A percentile compares a stretch with the other conserved stretches of the same genome.
Conservation (phyloP, 2,888 invertebrate species). For the Ischnura elegans region DNA sequence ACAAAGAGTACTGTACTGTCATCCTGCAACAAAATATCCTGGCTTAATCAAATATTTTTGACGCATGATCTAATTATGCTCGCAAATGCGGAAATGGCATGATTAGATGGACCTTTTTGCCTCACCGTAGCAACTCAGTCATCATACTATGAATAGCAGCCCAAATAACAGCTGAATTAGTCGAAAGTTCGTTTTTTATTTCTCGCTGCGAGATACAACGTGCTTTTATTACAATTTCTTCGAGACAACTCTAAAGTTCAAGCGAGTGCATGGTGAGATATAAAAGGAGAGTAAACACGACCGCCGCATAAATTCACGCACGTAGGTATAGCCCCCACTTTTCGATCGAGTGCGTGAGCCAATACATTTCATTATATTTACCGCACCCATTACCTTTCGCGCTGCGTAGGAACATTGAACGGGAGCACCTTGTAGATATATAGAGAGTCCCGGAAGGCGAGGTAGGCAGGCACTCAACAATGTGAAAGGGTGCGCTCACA, state of each 20-base stretch:
- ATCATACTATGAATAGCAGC: too few species aligned
- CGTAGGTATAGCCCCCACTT: too few species aligned
- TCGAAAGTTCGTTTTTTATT: too few species aligned
- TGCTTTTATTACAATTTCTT: not conserved
- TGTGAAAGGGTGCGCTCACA: not conserved
- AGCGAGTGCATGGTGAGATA: not conserved
- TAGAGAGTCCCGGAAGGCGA: not conserved
- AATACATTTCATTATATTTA: not conserved
- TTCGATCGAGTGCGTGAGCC: not conserved
- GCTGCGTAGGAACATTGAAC: not conserved
- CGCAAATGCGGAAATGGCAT: too few species aligned
- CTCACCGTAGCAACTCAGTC: too few species aligned
- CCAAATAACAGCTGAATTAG: too few species aligned
- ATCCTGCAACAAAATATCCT: too few species aligned
- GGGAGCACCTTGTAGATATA: not conserved
- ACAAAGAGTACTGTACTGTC: too few species aligned
- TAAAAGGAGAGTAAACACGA: not conserved
- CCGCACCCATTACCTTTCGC: not conserved
- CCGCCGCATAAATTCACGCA: slow-evolving; percentile 9
- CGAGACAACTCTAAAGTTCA: not conserved
- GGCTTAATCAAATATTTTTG: too few species aligned
- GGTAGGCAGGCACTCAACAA: slow-evolving; percentile 4
- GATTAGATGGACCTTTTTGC: too few species aligned
- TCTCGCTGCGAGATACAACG: too few species aligned
- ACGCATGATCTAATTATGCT: too few species aligned